Evolutionary conservation across 2,888 invertebrate species (phyloP).

Genomic region (Notodonta ziczac): DNA sequence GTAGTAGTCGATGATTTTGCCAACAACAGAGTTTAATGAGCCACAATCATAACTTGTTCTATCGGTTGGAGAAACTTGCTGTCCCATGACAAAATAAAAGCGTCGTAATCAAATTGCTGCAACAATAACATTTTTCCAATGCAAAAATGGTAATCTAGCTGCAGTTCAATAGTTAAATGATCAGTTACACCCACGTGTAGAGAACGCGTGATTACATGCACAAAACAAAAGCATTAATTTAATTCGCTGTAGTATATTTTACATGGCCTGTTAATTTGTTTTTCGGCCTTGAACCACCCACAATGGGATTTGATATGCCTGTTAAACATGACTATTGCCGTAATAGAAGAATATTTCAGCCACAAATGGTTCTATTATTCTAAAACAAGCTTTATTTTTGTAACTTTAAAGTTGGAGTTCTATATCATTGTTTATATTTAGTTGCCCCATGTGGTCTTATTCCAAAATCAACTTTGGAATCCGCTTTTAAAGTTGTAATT

Average conservation of each 20-base stretch:
- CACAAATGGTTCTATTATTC: neutral
- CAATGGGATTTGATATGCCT: constrained; percentile 10
- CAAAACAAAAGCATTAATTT: constrained; percentile 7
- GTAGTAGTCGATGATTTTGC: too few species aligned
- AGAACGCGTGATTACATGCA: neutral
- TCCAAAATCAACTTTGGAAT: neutral
- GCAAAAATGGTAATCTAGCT: too few species aligned
- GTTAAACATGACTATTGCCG: neutral
- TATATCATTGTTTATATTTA: neutral
- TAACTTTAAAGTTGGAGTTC: neutral
- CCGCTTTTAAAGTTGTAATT: constrained; percentile 1
- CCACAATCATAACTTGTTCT: too few species aligned
- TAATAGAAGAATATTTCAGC: constrained; percentile 2
- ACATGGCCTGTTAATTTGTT: constrained; percentile 9
- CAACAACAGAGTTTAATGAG: too few species aligned
- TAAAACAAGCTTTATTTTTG: neutral
- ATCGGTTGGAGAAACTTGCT: too few species aligned
- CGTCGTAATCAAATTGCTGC: too few species aligned
- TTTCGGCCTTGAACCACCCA: constrained; percentile 14
- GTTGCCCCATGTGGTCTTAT: neutral
- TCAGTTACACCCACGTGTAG: neutral
- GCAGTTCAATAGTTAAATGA: neutral
- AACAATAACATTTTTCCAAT: too few species aligned
- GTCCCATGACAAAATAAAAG: too few species aligned
- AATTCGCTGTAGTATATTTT: neutral